Conservation (phyloP, 2,888 invertebrate species). For the Drosophila cracens region DNA sequence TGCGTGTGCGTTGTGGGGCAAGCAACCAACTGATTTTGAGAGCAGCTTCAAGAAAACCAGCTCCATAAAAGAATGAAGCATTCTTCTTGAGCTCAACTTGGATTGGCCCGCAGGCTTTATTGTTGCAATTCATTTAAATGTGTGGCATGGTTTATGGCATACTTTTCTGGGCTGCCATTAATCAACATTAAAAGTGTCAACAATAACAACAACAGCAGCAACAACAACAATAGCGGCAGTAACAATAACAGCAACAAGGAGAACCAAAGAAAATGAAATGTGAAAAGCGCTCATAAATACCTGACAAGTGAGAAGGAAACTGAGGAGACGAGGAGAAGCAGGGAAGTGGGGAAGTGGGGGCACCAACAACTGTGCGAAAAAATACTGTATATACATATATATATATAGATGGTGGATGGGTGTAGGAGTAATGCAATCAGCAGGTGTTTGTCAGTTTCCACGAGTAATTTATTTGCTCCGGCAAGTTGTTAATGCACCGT, state of each 20-base stretch:
- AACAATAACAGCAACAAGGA: slow-evolving; percentile 1
- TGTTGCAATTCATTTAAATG: slow-evolving; percentile 76
- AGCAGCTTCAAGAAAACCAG: background rate
- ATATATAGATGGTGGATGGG: background rate
- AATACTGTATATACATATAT: no score
- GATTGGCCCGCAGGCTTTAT: slow-evolving; percentile 28
- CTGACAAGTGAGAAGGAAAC: slow-evolving; percentile 40
- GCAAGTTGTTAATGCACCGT: slow-evolving; percentile 55
- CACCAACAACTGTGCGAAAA: background rate
- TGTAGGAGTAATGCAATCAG: slow-evolving; percentile 60
- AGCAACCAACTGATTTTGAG: slow-evolving; percentile 11
- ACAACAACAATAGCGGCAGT: background rate
- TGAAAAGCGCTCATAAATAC: slow-evolving; percentile 69
- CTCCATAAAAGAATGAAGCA: slow-evolving; percentile 10
- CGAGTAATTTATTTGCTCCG: slow-evolving; percentile 60
- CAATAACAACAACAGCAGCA: slow-evolving; percentile 47
- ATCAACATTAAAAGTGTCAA: slow-evolving; percentile 77
- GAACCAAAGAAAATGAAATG: slow-evolving; percentile 50
- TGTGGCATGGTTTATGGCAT: slow-evolving; percentile 70
- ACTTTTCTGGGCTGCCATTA: slow-evolving; percentile 62
- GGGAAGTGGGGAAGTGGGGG: background rate
- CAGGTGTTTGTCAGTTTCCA: slow-evolving; percentile 70
- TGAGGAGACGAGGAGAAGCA: background rate
- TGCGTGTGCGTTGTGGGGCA: background rate
- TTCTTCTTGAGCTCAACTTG: slow-evolving; percentile 15